Base-by-base conservation (phyloP, 2,797 vertebrate genomes). In the Tokudaia muenninki region DNA sequence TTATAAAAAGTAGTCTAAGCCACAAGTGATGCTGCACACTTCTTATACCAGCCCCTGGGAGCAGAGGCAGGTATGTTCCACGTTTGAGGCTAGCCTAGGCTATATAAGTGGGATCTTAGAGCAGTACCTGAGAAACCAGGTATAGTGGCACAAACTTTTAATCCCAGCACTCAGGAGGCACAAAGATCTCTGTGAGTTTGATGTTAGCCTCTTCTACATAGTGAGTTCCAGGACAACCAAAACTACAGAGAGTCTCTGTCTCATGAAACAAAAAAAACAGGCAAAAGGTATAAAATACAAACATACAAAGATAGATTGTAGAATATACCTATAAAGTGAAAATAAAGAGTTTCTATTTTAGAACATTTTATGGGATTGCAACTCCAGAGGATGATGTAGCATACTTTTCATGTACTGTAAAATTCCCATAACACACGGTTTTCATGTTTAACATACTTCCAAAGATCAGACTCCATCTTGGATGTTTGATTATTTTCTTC, bases 381-480 rank as follows among this genome's bases (percentile, higher is more conserved):
- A 26, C 79, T 82, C 63, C 14, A 87, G 13, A 6, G 37, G 47
- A 6, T 19, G 3, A 87, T 26, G 22, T 29, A 13, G 2, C 50
- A 78, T 12, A 90, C 26, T 67, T 4, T 21, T 55, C 0, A 5
- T 17, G n/a, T 34, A 12, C 47, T 78, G 19, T 2, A 0, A 17
- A 77, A 34, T 44, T 31, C 55, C 55, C 37, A 10, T 14, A 81
- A 87, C 8, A 37, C 2, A 70, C 88, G 24, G 34, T 52, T 92
- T 72, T 59, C 55, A 34, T 2, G 0, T 70, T 14, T 41, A 84
- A 96, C 92, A 11, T 89, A 98, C 98, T 83, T 95, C 98, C 98
- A 98, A 31, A n/a, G 22, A 90, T 10, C 47, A 41, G 47, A 29
- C 52, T 67, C 95, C 80, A 6, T 93, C 63, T 57, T 89, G 59